Evolutionary conservation across 2,113 vertebrate genomes (phyloP), one percentile per base, ranked within the genome.

Genomic region (Ceyx margarethae): DNA sequence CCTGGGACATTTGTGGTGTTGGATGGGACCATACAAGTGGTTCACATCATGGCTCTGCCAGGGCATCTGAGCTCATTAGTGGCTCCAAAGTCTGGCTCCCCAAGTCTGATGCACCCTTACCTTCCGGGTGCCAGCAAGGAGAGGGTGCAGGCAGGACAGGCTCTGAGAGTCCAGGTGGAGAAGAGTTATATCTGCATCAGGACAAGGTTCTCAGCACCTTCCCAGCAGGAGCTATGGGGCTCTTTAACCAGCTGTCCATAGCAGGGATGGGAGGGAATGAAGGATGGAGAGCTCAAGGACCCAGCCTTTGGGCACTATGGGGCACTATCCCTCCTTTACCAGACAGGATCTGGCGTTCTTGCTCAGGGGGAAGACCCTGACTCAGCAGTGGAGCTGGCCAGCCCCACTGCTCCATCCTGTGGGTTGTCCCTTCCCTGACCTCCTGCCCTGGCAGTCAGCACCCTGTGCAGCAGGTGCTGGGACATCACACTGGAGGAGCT

Each of bases 101-200:
- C 56, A 1, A 10, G 33, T 10, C 35, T 61, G 14, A 9, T 75
- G 22, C 8, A 58, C 60, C 14, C 35, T 61, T 45, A 81, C 3
- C 4, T 11, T 64, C 77, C 18, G 25, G 16, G 37, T 73, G 15
- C n/a, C 1, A 1, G 37, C 40, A 77, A 69, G 13, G 19, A 89
- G 33, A 50, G 13, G 35, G 54, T 46, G 46, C 11, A 10, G 42
- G 46, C 11, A 10, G 42, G 28, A 15, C 43, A 69, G 8, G 13
- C 35, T 76, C 58, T 4, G 4, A 62, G 23, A 72, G 22, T 13
- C 37, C 0, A 0, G 73, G 28, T 0, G 5, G 40, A 25, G n/a
- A 80, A 87, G 50, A 76, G 45, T 76, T 91, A 82, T 31, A 6
- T 6, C 10, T 1, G 1, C 48, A 82, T 48, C 17, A 42, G 15